Evolutionary conservation across 1,140 invertebrate genomes (phyloP), one percentile per base, ranked within the genome.

Genomic region (Mya arenaria): DNA sequence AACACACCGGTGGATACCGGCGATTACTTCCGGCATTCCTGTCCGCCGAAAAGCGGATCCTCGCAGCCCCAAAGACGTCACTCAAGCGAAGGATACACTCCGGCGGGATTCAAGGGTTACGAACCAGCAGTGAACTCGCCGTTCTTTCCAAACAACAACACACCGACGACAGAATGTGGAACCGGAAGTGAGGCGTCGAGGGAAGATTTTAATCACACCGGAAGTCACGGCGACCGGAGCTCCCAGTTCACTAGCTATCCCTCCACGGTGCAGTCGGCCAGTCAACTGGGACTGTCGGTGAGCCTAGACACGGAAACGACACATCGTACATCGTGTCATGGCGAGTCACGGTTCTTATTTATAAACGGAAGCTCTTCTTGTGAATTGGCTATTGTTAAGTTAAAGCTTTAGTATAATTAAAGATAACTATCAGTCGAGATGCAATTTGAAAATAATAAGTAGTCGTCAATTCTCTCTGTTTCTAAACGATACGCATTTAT

Each of bases 101-200:
- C 60, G 0, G n/a, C 23, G 41, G 32, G 39, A 56, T 25, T 37
- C 19, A 32, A 44, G n/a, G 25, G 6, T 13, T 69, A 62, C n/a
- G 77, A 80, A 48, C 66, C 77, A 17, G 10, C 34, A 2, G 52
- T 34, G 6, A 68, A 48, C 44, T 82, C 79, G 23, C 79, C 79
- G 19, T 82, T 82, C 25, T 74, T 44, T 34, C 79, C 79, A 8
- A 73, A 82, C 39, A 73, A 82, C 69, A 82, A 82, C 69, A 82
- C 79, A 2, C 79, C 79, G n/a, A 82, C 68, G 6, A 81, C 66
- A 6, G 79, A 82, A 48, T 82, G 79, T 65, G 79, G 73, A 6
- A 66, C 68, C 13, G 58, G 32, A 1, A 80, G 77, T 34, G 77
- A 80, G 48, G 55, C 48, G 1, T 80, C 77, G 19, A 65, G 71